Evolutionary conservation across 2,888 invertebrate genomes (phyloP).

Genomic region (Neocrepidodera transversa): DNA sequence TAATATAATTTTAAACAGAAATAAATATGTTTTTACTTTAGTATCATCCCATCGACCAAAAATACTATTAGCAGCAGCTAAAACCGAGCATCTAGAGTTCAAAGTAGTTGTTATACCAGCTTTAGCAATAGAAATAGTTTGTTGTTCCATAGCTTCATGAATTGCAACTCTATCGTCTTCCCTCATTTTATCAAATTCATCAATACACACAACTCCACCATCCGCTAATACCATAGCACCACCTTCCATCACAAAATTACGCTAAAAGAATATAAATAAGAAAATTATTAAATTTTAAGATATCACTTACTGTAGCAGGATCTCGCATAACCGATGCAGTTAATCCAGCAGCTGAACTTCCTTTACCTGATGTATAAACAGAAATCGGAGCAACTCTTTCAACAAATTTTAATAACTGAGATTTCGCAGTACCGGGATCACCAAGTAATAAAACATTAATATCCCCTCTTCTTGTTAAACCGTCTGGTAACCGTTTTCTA

Average conservation of each 20-base stretch:
- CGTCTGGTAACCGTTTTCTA: conserved; percentile 89
- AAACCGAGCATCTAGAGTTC: conserved; percentile 97
- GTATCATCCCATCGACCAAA: conserved; percentile 99
- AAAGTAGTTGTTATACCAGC: conserved; percentile 99
- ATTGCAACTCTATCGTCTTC: conserved; percentile 99
- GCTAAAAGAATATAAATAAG: conserved; percentile 61
- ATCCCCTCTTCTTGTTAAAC: conserved; percentile 93
- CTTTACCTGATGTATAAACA: conserved; percentile 99
- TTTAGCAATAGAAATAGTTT: conserved; percentile 99
- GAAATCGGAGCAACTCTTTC: conserved; percentile 93
- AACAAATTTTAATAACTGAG: conserved; percentile 96
- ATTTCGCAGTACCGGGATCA: conserved; percentile 99
- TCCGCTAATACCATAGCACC: conserved; percentile 99
- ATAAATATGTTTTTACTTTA: conserved; percentile 61
- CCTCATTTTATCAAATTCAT: conserved; percentile 99
- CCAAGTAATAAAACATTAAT: conserved; percentile 94
- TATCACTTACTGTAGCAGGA: conserved; percentile 85
- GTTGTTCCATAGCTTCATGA: conserved; percentile 99
- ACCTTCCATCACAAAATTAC: conserved; percentile 97
- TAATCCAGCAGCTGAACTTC: conserved; percentile 97
- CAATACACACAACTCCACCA: conserved; percentile 99
- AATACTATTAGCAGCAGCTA: conserved; percentile 98
- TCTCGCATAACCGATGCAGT: conserved; percentile 97
- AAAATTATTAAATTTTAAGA: conserved; percentile 2
- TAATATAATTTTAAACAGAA: too few relatives aligned